Evolutionary conservation across 2,113 vertebrate genomes (phyloP).

Genomic region (Sinocyclocheilus grahami): DNA sequence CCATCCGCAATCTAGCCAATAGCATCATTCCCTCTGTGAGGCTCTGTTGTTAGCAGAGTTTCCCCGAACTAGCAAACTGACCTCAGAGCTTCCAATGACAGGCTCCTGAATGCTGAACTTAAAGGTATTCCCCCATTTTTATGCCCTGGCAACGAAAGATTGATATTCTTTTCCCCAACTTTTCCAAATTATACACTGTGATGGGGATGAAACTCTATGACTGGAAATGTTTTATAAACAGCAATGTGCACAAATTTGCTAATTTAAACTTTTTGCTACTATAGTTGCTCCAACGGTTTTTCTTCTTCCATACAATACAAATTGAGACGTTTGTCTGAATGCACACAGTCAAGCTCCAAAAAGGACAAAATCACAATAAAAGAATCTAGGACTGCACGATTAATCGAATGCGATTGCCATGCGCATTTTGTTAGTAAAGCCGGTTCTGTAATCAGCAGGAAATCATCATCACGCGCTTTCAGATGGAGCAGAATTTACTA

Average conservation of each 20-base stretch:
- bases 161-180: background rate
- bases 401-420: too few relatives aligned
- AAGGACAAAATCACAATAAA: background rate
- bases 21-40: slow-evolving; percentile 64
- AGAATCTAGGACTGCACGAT: too few relatives aligned
- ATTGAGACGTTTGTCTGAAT: background rate
- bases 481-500: too few relatives aligned
- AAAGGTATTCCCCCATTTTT: slow-evolving; percentile 81
- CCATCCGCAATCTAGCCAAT: slow-evolving; percentile 80
- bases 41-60: slow-evolving; percentile 73
- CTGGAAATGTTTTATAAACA: background rate
- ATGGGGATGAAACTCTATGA: too few relatives aligned
- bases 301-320: background rate
- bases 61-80: slow-evolving; percentile 74
- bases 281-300: background rate
- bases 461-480: too few relatives aligned
- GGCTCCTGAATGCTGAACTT: slow-evolving; percentile 77
- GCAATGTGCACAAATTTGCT: background rate
- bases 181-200: background rate
- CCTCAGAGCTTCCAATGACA: slow-evolving; percentile 72
- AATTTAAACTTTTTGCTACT: too few relatives aligned
- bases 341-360: background rate
- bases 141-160: background rate
- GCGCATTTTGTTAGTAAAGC: too few relatives aligned
- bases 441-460: too few relatives aligned